Percentiles rank a stretch among this genome's conserved stretches.
These are phyloP conservation scores for Ibidorhyncha struthersii DNA, from an alignment of 2,113 vertebrate genomes.

Conservation along the genomic window DNA sequence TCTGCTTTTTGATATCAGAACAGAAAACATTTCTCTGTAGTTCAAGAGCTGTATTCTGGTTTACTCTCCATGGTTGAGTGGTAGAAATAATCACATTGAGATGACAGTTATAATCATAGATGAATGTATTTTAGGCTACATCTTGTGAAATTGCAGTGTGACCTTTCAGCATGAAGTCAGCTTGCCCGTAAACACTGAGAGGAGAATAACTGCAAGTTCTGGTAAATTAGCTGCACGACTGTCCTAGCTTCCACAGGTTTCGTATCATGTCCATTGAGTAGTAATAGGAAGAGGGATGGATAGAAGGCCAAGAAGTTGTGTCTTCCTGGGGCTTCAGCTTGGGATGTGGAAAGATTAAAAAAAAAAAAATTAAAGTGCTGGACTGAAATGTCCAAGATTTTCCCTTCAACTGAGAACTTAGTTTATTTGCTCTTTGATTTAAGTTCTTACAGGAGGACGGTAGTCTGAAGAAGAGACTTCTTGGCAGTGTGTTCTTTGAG, in stretches of 20 bases:
- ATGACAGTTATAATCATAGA: background rate
- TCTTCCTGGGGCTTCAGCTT: background rate
- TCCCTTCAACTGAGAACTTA: background rate
- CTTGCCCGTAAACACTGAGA: background rate
- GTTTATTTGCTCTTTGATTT: background rate
- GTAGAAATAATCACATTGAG: background rate
- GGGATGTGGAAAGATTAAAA: background rate
- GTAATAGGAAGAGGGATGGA: background rate
- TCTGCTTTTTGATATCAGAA: background rate
- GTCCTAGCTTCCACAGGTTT: background rate
- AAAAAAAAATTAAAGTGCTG: background rate
- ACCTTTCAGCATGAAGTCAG: background rate
- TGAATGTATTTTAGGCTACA: background rate
- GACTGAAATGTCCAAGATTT: background rate
- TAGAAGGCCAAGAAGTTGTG: background rate
- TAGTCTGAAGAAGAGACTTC: background rate
- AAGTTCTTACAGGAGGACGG: background rate
- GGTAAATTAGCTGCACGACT: background rate
- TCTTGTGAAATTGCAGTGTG: background rate
- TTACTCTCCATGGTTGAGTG: background rate
- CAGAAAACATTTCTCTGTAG: background rate
- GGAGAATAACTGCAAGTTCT: background rate
- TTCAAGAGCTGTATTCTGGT: background rate
- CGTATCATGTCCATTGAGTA: fast-evolving
- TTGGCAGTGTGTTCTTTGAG: background rate